Evolutionary conservation across 2,113 vertebrate genomes (phyloP).

Genomic region (Actenoides hombroni): DNA sequence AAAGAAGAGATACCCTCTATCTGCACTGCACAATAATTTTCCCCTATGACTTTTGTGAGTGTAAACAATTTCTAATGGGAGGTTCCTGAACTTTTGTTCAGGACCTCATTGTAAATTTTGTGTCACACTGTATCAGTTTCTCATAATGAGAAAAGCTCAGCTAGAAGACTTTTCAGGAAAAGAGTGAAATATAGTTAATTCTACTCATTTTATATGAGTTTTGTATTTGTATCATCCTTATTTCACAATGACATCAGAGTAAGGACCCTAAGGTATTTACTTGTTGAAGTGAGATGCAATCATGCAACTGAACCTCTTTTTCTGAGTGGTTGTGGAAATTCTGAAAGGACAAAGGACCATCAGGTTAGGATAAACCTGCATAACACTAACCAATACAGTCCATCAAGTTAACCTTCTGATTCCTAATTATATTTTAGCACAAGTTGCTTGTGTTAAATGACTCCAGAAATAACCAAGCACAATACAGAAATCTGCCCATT

Average conservation of each 20-base stretch:
- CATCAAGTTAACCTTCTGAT: neutral
- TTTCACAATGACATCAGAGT: neutral
- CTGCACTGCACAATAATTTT: neutral
- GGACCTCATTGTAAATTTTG: neutral
- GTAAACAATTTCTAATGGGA: neutral
- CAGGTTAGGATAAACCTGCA: neutral
- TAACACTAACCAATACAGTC: neutral
- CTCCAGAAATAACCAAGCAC: neutral
- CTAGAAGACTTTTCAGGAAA: neutral
- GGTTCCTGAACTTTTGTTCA: neutral
- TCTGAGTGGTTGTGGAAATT: neutral
- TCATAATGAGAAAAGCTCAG: neutral
- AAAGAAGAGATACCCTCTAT: neutral
- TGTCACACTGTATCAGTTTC: neutral
- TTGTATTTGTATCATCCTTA: neutral
- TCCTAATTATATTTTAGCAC: neutral
- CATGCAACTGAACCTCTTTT: neutral
- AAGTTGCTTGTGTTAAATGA: neutral
- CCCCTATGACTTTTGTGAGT: fast-evolving
- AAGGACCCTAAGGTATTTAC: neutral
- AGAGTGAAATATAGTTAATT: neutral
- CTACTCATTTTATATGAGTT: neutral
- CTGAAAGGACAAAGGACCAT: neutral
- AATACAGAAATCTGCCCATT: neutral
- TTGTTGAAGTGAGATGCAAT: neutral